Evolutionary conservation across 2,113 vertebrate genomes (phyloP), one percentile per base, ranked within the genome.

Genomic region (Carlito syrichta): DNA sequence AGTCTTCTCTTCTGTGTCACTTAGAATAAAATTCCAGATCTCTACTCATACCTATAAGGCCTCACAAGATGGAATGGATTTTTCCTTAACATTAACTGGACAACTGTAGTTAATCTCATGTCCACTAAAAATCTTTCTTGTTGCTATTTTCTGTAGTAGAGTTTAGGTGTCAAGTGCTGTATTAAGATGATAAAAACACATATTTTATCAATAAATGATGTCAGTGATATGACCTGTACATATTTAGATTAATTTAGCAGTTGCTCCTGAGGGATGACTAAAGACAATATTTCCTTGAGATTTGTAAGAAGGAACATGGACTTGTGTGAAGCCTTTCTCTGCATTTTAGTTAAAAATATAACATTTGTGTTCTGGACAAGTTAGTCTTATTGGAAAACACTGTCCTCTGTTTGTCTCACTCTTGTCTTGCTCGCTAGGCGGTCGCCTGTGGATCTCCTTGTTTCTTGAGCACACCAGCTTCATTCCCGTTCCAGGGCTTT

Each of bases 371-470:
- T 68, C 52, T 48, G 38, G 45, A 3, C 10, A 3, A 9, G 19
- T 7, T 30, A 9, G 30, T 48, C 0, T 6, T 16, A 2, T 2
- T 12, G 45, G 25, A 40, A 71, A 19, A 11, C 11, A 48, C 6
- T 7, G 19, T 0, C 13, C 10, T 32, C 40, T 8, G 0, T 1
- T 43, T 50, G 16, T 0, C 19, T 68, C 3, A 5, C 12, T 25
- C 25, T 23, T 35, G 62, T 12, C 20, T 17, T 27, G 6, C 20
- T 23, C 68, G 32, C 32, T 16, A 32, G 32, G 30, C 56, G 6
- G 62, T 35, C 30, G 14, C 32, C 13, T 14, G 30, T 35, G 32
- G 32, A n/a, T 6, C 14, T 66, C 62, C 13, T 3, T 66, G 30
- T 66, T 66, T 32, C 62, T 66, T 17, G 32, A 66, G 17, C 32